Evolutionary conservation across 2,113 vertebrate genomes (phyloP).

Genomic region (Ictidomys tridecemlineatus): DNA sequence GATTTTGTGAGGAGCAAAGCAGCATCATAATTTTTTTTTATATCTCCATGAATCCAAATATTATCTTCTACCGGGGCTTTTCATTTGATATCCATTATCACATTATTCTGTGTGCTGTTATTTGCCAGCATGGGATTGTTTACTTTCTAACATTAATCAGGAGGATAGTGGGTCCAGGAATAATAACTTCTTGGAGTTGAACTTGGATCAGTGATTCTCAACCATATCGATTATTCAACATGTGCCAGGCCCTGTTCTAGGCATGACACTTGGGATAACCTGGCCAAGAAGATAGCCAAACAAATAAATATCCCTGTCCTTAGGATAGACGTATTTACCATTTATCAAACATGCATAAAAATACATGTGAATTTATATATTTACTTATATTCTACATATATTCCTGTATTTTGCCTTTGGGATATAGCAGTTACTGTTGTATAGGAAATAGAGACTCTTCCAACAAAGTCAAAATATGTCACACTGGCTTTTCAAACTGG

Average conservation of each 20-base stretch:
- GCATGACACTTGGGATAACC: neutral
- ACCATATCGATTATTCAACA: neutral
- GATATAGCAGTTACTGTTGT: neutral
- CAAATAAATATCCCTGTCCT: neutral
- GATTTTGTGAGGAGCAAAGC: neutral
- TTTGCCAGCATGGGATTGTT: neutral
- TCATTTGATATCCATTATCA: neutral
- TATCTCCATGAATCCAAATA: neutral
- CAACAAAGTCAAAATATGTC: neutral
- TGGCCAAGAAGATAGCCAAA: neutral
- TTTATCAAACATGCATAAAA: neutral
- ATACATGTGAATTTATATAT: neutral
- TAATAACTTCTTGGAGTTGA: neutral
- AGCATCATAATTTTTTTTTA: neutral
- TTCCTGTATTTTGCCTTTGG: neutral
- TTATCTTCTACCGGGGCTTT: neutral
- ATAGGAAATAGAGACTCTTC: neutral
- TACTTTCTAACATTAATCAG: neutral
- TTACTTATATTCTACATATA: neutral
- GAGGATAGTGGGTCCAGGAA: neutral
- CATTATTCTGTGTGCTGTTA: neutral
- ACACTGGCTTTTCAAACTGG: constrained; percentile 21
- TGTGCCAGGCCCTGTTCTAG: neutral
- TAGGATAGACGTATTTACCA: neutral
- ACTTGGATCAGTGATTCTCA: neutral